These are phyloP conservation scores for Drosophila cognata DNA, from an alignment of 2,888 invertebrate genomes.

Conservation along the genomic window DNA sequence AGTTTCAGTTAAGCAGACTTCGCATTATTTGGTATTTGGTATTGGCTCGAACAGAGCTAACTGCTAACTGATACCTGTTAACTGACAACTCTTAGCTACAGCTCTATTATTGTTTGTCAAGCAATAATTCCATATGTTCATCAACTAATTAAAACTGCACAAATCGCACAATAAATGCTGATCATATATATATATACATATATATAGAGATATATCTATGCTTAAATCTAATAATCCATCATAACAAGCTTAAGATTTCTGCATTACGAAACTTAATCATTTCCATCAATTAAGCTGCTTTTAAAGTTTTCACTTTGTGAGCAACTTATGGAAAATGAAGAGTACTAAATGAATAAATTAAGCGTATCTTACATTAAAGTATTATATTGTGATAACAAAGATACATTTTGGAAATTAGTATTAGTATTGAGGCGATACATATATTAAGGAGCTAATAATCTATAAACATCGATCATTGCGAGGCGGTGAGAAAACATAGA, in stretches of 20 bases:
- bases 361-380: not conserved
- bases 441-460: not conserved
- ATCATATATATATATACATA: not conserved
- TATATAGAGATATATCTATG: not conserved
- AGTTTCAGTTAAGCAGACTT: constrained; percentile 45
- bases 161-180: not conserved
- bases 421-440: not conserved
- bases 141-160: not conserved
- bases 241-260: not conserved
- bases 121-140: not conserved
- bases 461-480: not conserved
- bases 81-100: not conserved
- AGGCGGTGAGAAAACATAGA: not conserved
- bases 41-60: constrained; percentile 26
- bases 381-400: not conserved
- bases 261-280: not conserved
- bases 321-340: too few species aligned
- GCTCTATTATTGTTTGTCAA: not conserved
- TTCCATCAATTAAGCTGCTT: not conserved
- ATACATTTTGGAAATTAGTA: not conserved
- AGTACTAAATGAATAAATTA: not conserved
- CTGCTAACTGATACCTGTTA: not conserved
- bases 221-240: not conserved
- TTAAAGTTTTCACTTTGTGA: not conserved
- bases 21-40: constrained; percentile 42